phyloP scores from a whole-genome alignment of 2,888 invertebrate species.

The Agriopis leucophaearia region DNA sequence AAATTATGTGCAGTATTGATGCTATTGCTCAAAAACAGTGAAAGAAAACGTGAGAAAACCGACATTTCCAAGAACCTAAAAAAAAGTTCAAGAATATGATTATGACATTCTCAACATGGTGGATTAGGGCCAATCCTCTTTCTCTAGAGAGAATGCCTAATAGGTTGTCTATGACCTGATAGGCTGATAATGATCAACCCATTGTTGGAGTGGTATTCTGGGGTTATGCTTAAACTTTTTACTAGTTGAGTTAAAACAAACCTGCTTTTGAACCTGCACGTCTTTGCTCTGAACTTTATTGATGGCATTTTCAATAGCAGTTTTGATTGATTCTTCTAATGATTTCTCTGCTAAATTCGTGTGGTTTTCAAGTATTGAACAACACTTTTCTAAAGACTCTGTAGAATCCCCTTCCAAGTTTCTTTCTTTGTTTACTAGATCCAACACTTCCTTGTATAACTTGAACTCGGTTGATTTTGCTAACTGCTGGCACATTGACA shows the following conservation, averaged over 20 bases:
- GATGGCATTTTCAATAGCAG: slow-evolving; percentile 83
- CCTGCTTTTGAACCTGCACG: slow-evolving; percentile 85
- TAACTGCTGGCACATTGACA: slow-evolving; percentile 58
- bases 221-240: too few species aligned
- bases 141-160: too few species aligned
- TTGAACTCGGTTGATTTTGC: slow-evolving; percentile 59
- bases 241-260: slow-evolving; percentile 48
- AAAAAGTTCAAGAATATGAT: too few species aligned
- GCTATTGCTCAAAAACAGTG: too few species aligned
- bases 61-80: too few species aligned
- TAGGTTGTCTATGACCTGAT: too few species aligned
- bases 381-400: slow-evolving; percentile 58
- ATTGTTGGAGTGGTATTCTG: too few species aligned
- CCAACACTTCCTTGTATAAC: slow-evolving; percentile 66
- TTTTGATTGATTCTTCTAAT: slow-evolving; percentile 80
- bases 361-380: slow-evolving; percentile 56
- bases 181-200: too few species aligned
- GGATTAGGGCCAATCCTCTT: too few species aligned
- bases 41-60: too few species aligned
- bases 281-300: slow-evolving; percentile 85
- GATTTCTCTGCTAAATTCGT: slow-evolving; percentile 53
- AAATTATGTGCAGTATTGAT: too few species aligned
- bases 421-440: slow-evolving; percentile 61
- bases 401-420: slow-evolving; percentile 55
- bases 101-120: too few species aligned